These are phyloP conservation scores for Orthonychiurus folsomi DNA, from an alignment of 2,888 invertebrate species.

Conservation along the genomic window DNA sequence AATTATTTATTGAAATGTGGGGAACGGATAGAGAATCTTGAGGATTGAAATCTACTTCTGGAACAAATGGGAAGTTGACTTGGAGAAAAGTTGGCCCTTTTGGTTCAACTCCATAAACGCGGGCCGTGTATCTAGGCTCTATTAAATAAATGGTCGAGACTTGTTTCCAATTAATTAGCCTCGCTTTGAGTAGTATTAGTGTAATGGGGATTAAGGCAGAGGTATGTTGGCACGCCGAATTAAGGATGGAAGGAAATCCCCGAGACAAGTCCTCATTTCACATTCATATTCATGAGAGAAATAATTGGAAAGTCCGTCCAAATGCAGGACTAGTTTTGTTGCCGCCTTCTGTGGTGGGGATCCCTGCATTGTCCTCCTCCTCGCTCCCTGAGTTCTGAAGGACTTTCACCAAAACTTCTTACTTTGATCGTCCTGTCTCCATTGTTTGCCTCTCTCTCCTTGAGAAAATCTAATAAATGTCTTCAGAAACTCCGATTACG, in stretches of 20 bases:
- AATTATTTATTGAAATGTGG: neutral
- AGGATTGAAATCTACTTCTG: neutral
- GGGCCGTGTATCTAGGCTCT: neutral
- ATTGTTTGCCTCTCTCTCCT: neutral
- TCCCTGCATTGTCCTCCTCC: too few species aligned
- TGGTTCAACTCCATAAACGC: neutral
- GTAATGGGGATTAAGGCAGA: neutral
- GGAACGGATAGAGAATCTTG: neutral
- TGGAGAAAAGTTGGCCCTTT: neutral
- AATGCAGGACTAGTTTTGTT: neutral
- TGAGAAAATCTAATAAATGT: neutral
- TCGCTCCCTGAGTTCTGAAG: neutral
- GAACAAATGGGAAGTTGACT: neutral
- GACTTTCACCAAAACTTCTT: neutral
- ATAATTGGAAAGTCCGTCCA: neutral
- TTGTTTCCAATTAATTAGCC: neutral
- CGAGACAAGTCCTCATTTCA: neutral
- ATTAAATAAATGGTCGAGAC: neutral
- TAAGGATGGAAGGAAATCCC: neutral
- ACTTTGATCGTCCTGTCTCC: neutral
- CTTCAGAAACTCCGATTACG: neutral
- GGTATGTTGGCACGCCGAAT: neutral
- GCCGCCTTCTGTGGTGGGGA: too few species aligned
- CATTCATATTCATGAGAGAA: constrained; percentile 1
- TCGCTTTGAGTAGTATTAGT: neutral